phyloP scores from a whole-genome alignment of 2,113 vertebrate species.

The Calyptomena viridis region DNA sequence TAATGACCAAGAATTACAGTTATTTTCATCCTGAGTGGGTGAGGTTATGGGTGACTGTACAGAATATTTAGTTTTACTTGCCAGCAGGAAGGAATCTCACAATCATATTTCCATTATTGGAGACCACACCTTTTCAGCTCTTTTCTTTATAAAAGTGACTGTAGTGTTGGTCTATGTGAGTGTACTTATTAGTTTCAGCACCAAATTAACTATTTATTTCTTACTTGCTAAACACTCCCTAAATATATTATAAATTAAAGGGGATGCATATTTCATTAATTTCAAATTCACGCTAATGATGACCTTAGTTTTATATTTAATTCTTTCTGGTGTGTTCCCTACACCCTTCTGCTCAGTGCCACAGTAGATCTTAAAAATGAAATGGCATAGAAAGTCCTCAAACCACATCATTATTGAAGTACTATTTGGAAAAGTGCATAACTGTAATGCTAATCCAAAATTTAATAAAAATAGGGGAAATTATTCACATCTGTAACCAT shows the following conservation, averaged over 20 bases:
- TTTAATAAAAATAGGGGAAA: not conserved
- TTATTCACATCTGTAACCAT: not conserved
- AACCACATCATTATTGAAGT: not conserved
- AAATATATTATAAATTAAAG: not conserved
- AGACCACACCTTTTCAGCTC: not conserved
- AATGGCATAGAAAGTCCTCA: not conserved
- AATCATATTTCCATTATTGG: not conserved
- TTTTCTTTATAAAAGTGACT: not conserved
- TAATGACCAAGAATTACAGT: constrained; percentile 7
- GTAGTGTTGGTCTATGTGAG: not conserved
- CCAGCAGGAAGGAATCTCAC: not conserved
- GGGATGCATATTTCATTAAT: not conserved
- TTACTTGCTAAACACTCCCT: not conserved
- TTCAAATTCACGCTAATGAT: not conserved
- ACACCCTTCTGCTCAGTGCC: not conserved
- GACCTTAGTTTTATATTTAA: not conserved
- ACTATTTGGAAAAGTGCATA: not conserved
- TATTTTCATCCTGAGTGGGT: constrained; percentile 10
- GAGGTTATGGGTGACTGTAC: not conserved
- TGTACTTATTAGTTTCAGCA: not conserved
- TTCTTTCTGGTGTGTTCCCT: not conserved
- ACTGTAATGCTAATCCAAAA: not conserved
- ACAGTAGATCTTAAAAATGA: not conserved
- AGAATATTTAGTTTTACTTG: not conserved
- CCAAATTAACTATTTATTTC: not conserved